Percentiles rank a stretch among this genome's conserved stretches.
phyloP scores from a whole-genome alignment of 2,113 vertebrate species.

The Corynorhinus townsendii region DNA sequence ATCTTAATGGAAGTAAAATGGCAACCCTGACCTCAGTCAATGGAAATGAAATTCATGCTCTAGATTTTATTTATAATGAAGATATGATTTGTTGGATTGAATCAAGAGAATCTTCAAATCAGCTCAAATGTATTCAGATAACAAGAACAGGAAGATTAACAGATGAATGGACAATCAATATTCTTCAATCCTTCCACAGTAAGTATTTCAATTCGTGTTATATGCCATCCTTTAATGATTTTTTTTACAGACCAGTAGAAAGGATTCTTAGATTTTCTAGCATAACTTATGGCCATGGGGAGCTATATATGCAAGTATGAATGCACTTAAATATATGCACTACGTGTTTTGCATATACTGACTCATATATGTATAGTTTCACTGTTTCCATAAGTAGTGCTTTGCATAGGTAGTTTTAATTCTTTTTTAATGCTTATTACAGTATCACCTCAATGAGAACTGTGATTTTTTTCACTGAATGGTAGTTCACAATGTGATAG shows the following conservation, averaged over 20 bases:
- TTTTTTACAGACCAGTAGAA: neutral
- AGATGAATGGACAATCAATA: constrained; percentile 85
- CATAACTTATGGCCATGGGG: neutral
- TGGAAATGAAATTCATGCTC: constrained; percentile 84
- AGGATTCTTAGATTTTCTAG: neutral
- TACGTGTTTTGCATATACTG: neutral
- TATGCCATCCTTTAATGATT: neutral
- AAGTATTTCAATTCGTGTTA: constrained; percentile 69
- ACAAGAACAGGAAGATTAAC: constrained; percentile 82
- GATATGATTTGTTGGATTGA: constrained; percentile 92
- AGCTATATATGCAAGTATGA: neutral
- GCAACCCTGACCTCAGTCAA: constrained; percentile 80
- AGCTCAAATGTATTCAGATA: constrained; percentile 87
- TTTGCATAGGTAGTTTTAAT: neutral
- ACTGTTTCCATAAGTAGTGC: neutral
- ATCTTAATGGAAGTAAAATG: constrained; percentile 89
- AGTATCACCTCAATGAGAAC: neutral
- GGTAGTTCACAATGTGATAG: neutral
- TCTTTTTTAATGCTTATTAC: neutral
- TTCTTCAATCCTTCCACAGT: constrained; percentile 90
- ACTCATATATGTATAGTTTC: neutral
- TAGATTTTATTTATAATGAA: constrained; percentile 90
- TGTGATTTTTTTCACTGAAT: neutral
- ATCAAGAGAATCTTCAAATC: constrained; percentile 85
- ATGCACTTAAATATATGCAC: neutral